These are phyloP conservation scores for Gnathonemus echidnorhynchus DNA, from an alignment of 2,113 vertebrate genomes.

Conservation along the genomic window DNA sequence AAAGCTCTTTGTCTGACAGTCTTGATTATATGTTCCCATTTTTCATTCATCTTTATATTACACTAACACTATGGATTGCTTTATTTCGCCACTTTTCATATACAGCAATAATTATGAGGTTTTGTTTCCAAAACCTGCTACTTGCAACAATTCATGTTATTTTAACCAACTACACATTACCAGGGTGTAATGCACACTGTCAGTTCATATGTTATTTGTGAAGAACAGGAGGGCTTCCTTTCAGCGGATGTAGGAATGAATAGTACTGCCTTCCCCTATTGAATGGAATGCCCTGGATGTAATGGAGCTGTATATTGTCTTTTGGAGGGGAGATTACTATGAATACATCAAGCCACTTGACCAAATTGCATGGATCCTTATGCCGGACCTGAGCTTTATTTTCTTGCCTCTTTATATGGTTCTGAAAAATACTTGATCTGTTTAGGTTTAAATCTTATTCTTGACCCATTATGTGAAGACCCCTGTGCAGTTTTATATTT, in stretches of 20 bases:
- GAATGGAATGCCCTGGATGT: conserved; percentile 15
- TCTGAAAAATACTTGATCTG: neutral
- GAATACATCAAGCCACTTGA: neutral
- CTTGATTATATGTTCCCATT: conserved; percentile 21
- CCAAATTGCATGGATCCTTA: neutral
- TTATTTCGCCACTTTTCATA: neutral
- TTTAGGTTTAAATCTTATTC: neutral
- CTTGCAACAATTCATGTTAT: neutral
- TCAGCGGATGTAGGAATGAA: neutral
- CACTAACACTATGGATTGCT: neutral
- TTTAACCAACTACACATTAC: neutral
- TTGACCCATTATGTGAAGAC: neutral
- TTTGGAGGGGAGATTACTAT: conserved; percentile 11
- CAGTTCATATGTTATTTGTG: neutral
- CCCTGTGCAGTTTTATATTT: neutral
- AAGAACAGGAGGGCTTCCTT: neutral
- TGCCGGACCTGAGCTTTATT: neutral
- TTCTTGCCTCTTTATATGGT: neutral
- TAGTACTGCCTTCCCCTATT: neutral
- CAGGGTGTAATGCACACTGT: neutral
- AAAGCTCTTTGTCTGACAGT: conserved; percentile 14
- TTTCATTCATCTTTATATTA: neutral
- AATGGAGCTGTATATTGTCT: neutral
- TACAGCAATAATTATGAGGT: neutral
- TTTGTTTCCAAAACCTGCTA: neutral